Percentiles rank a stretch among this genome's conserved stretches.
Conservation (phyloP, 2,113 vertebrate genomes). For the Piliocolobus tephrosceles region DNA sequence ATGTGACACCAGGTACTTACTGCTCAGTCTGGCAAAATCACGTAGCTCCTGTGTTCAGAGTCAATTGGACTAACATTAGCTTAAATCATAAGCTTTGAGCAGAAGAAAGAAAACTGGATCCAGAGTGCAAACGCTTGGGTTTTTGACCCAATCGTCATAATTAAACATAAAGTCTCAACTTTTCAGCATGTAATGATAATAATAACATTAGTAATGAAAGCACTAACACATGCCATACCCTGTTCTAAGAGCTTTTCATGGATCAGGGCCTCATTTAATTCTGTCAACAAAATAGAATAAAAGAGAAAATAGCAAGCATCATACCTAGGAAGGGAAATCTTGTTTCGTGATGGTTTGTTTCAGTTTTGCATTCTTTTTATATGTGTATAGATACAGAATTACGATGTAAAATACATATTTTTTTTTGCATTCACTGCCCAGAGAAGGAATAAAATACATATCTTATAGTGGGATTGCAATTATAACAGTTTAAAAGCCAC, state of each 20-base stretch:
- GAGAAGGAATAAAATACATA: not conserved
- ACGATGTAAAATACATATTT: not conserved
- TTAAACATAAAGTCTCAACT: not conserved
- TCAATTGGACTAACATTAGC: not conserved
- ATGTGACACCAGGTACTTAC: not conserved
- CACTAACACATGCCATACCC: not conserved
- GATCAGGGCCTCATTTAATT: not conserved
- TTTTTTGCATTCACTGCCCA: not conserved
- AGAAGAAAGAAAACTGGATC: not conserved
- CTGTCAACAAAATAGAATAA: not conserved
- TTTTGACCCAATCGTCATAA: not conserved
- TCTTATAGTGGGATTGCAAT: not conserved
- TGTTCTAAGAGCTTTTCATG: not conserved
- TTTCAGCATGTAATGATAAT: not conserved
- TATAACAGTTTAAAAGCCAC: not conserved
- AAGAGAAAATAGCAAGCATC: not conserved
- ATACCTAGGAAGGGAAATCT: not conserved
- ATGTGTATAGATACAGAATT: not conserved
- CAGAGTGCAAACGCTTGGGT: not conserved
- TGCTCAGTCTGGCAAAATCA: not conserved
- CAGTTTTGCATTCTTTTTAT: not conserved
- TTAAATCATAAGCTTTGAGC: not conserved
- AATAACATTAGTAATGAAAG: not conserved
- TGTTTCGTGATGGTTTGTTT: not conserved
- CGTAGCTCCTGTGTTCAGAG: not conserved